Percentiles rank a stretch among this genome's conserved stretches.
Conservation (phyloP, 1,140 invertebrate genomes). For the Sinella curviseta region DNA sequence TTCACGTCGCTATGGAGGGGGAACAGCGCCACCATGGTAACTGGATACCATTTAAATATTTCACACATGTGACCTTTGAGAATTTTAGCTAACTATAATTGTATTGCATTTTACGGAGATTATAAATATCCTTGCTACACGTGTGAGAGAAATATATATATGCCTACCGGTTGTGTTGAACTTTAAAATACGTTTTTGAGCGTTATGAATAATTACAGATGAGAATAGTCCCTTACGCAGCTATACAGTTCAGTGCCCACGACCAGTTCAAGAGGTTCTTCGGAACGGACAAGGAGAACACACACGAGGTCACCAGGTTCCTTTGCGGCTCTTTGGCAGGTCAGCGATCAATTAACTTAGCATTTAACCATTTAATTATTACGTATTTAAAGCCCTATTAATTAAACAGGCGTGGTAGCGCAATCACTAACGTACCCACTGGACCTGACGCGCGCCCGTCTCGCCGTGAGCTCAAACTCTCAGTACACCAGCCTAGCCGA, state of each 20-base stretch:
- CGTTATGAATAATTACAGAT: too few species aligned
- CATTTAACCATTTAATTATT: too few species aligned
- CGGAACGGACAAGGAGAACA: slow-evolving; percentile 24
- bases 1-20: slow-evolving; percentile 87
- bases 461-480: slow-evolving; percentile 80
- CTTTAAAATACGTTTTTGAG: too few species aligned
- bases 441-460: slow-evolving; percentile 92
- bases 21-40: slow-evolving; percentile 95
- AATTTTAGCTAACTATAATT: too few species aligned
- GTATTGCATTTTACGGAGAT: too few species aligned
- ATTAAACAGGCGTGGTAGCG: slow-evolving; percentile 88
- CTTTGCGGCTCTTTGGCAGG: slow-evolving; percentile 91
- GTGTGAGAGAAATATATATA: too few species aligned
- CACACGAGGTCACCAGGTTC: slow-evolving; percentile 61
- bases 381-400: too few species aligned
- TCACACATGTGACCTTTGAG: too few species aligned
- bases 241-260: slow-evolving; percentile 91
- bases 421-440: slow-evolving; percentile 92
- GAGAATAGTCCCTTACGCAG: slow-evolving; percentile 53
- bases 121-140: too few species aligned
- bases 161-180: too few species aligned
- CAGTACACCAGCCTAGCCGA: neutral
- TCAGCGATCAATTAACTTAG: too few species aligned
- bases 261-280: slow-evolving; percentile 92
- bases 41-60: too few species aligned